Conservation (phyloP, 64 coral and sea anemone genomes). For the Stichodactyla helianthus region DNA sequence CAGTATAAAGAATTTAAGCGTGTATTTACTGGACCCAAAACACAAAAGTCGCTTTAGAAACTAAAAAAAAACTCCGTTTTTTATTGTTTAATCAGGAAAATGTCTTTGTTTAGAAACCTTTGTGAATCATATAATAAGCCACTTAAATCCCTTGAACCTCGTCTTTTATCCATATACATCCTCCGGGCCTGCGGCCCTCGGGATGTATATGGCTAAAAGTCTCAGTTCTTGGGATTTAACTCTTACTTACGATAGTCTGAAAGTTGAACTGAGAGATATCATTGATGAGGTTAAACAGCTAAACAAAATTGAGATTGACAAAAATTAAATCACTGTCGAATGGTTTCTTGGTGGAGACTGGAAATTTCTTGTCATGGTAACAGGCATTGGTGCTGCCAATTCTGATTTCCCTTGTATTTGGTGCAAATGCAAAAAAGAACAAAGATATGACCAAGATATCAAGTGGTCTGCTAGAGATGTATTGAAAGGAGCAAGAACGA, state of each 20-base stretch:
- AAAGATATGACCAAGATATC: neutral
- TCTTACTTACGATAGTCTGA: conserved; percentile 14
- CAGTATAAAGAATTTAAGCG: no score
- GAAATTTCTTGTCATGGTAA: neutral
- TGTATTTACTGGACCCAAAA: no score
- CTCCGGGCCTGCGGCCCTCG: no score
- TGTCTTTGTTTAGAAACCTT: no score
- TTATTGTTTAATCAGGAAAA: no score
- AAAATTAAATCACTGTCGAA: conserved; percentile 1
- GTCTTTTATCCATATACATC: no score
- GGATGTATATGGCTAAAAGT: no score
- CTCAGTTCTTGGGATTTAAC: no score
- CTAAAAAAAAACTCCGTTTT: no score
- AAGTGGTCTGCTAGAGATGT: neutral
- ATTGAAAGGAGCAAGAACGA: neutral
- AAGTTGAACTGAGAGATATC: conserved; percentile 1
- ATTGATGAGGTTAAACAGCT: neutral
- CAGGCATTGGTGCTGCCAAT: neutral
- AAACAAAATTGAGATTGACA: neutral
- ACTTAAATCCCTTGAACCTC: no score
- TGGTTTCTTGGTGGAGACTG: conserved; percentile 16
- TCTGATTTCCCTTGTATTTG: neutral
- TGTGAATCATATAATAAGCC: no score
- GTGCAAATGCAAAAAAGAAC: neutral
- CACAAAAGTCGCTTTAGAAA: no score